These are phyloP conservation scores for Anthoscopus minutus DNA, from an alignment of 2,113 vertebrate genomes.

Conservation along the genomic window DNA sequence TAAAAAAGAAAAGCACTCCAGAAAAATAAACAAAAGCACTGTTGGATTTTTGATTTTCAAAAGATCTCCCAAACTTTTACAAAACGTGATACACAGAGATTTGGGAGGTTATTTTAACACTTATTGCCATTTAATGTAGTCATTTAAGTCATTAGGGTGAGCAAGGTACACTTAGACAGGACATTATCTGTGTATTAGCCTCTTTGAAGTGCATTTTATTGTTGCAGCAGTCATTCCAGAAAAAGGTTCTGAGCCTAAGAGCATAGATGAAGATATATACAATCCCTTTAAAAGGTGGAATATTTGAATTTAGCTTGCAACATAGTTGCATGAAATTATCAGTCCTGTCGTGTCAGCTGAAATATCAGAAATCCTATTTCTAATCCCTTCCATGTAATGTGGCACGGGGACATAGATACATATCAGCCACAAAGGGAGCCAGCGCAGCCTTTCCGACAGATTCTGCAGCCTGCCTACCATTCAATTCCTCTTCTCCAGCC, in stretches of 20 bases:
- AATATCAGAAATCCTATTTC: slow-evolving; percentile 44
- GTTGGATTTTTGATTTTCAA: neutral
- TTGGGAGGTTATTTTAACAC: neutral
- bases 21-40: neutral
- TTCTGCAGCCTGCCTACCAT: neutral
- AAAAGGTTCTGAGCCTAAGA: neutral
- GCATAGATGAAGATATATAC: neutral
- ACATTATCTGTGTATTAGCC: neutral
- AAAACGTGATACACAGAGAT: neutral
- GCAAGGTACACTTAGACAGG: neutral
- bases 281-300: neutral
- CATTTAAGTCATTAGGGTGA: neutral
- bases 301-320: slow-evolving; percentile 25
- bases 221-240: neutral
- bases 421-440: neutral
- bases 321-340: slow-evolving; percentile 10
- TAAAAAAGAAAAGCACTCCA: neutral
- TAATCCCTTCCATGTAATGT: slow-evolving; percentile 33
- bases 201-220: neutral
- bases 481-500: neutral
- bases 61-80: neutral
- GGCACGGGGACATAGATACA: neutral
- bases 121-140: neutral
- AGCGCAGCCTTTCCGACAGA: neutral
- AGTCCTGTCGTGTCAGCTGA: slow-evolving; percentile 31